Percentiles rank a stretch among this genome's conserved stretches.
Conservation (phyloP, 2,113 vertebrate genomes). For the Gorsachius goisagi region DNA sequence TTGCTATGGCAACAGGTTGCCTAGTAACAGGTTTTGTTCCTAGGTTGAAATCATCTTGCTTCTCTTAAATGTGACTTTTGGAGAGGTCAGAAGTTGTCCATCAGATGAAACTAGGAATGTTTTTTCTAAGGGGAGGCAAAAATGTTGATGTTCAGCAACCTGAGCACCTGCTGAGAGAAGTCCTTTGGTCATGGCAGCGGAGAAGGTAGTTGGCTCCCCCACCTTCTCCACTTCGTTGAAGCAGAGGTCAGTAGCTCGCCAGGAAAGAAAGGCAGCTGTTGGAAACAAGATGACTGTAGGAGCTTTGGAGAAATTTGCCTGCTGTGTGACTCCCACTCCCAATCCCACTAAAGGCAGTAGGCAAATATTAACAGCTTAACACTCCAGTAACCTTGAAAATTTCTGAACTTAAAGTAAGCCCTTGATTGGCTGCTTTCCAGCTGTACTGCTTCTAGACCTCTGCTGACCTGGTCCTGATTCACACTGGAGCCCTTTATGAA, state of each 20-base stretch:
- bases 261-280: neutral
- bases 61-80: neutral
- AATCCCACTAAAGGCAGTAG: neutral
- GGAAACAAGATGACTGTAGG: neutral
- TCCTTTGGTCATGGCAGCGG: neutral
- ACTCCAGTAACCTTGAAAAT: neutral
- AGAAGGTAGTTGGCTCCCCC: neutral
- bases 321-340: neutral
- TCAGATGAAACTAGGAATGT: neutral
- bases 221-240: neutral
- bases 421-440: neutral
- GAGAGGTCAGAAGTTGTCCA: neutral
- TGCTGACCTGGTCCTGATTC: neutral
- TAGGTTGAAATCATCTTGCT: neutral
- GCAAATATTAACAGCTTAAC: slow-evolving; percentile 9
- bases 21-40: neutral
- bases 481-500: neutral
- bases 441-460: neutral
- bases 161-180: neutral
- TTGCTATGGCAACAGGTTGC: slow-evolving; percentile 11
- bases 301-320: neutral
- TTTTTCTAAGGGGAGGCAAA: neutral
- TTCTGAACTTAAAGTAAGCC: neutral
- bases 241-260: neutral
- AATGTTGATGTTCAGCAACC: neutral